Evolutionary conservation across 2,113 vertebrate species (phyloP), one percentile per base, ranked within the genome.

Genomic region (Hydropotes inermis): DNA sequence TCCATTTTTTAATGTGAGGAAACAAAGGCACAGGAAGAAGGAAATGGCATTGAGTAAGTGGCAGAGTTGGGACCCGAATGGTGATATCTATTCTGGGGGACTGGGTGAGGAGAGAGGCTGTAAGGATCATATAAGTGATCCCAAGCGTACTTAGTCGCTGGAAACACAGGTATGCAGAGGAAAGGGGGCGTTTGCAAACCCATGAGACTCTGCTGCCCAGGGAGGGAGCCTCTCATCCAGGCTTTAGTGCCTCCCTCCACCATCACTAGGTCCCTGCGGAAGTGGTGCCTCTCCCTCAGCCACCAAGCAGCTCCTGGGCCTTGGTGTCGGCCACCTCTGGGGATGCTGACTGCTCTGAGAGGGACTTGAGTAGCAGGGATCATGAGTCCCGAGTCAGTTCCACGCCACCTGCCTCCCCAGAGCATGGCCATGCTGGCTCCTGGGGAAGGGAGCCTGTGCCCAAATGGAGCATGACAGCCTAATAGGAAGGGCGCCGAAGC

Each of bases 391-490:
- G 4, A 78, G 50, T 85, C 87, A 97, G 82, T 86, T 82, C 74
- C 61, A 55, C 0, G 10, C 55, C 54, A 19, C 16, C 43, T 78
- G 70, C 74, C 54, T 52, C 83, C 92, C 70, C 3, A 11, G 61
- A 89, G 91, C 67, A 39, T 2, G 4, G 61, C 5, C 5, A 2
- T 1, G 0, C 36, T 52, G 23, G 50, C 54, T 96, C 47, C 55
- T 0, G 0, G 74, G 74, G 82, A 89, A 86, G 36, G 85, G 28
- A 64, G 58, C 28, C 0, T 1, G 76, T 13, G 27, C 43, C n/a
- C 89, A 79, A 7, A 95, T 83, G 83, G 91, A 95, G 85, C 89
- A 28, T 93, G 97, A 93, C 91, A 87, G 30, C 74, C 70, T 95
- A 88, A 91, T 6, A n/a, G 54, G 74, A 93, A 76, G 12, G 76